Evolutionary conservation across 30 jellyfish, hydroid and myxozoan species (phyloP).

Genomic region (Catostylus mosaicus): DNA sequence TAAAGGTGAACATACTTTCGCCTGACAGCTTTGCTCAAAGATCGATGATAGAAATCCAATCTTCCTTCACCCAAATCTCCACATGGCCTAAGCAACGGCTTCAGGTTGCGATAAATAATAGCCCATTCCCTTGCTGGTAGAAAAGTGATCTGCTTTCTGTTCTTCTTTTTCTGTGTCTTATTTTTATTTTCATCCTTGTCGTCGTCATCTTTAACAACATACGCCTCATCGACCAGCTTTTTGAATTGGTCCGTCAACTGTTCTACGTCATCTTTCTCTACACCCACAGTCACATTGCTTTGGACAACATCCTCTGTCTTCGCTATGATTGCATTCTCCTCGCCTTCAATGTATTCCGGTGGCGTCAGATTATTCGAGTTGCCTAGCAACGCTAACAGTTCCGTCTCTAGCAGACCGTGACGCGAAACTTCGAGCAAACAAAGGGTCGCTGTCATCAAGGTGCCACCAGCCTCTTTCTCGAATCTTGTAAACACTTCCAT

Average conservation of each 20-base stretch:
- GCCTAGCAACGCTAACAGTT: slow-evolving; percentile 89
- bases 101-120: slow-evolving; percentile 82
- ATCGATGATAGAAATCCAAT: slow-evolving; percentile 94
- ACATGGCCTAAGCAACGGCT: slow-evolving; percentile 92
- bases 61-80: slow-evolving; percentile 99
- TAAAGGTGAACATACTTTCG: slow-evolving; percentile 75
- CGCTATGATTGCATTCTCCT: slow-evolving; percentile 66
- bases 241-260: slow-evolving; percentile 81
- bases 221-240: slow-evolving; percentile 84
- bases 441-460: slow-evolving; percentile 90
- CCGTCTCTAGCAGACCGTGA: slow-evolving; percentile 95
- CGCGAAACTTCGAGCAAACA: slow-evolving; percentile 97
- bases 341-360: slow-evolving; percentile 68
- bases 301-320: slow-evolving; percentile 69
- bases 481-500: slow-evolving; percentile 87
- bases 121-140: slow-evolving; percentile 99
- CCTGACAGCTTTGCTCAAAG: slow-evolving; percentile 96
- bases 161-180: slow-evolving; percentile 1
- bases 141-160: slow-evolving; percentile 80
- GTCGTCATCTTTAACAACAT: slow-evolving; percentile 73
- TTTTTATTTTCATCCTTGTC: slow-evolving; percentile 52
- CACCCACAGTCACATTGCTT: slow-evolving; percentile 52
- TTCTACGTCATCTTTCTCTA: slow-evolving; percentile 88
- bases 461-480: slow-evolving; percentile 96
- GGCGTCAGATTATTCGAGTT: slow-evolving; percentile 61